Evolutionary conservation across 2,888 invertebrate genomes (phyloP).

Genomic region (Drosophila mercatorum): DNA sequence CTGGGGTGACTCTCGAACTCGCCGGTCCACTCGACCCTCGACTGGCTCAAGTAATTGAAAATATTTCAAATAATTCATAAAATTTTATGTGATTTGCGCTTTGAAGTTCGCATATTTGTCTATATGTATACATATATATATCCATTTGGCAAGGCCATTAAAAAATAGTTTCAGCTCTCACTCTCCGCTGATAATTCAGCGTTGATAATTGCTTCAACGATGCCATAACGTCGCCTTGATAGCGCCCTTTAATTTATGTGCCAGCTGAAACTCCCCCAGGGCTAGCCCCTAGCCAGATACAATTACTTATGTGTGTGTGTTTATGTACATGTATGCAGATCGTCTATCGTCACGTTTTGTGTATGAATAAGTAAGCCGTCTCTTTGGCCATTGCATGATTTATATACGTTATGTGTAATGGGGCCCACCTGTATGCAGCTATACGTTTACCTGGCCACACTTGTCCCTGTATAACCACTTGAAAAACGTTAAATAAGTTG

Average conservation of each 20-base stretch:
- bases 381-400: constrained; percentile 69
- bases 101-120: constrained; percentile 42
- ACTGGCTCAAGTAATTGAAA: constrained; percentile 69
- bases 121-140: constrained; percentile 10
- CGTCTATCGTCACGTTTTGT: constrained; percentile 20
- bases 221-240: constrained; percentile 74
- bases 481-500: constrained; percentile 79
- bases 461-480: constrained; percentile 74
- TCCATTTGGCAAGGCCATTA: constrained; percentile 56
- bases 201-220: constrained; percentile 77
- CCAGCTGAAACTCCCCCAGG: constrained; percentile 10
- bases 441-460: constrained; percentile 6
- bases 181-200: constrained; percentile 53
- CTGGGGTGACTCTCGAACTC: constrained; percentile 42
- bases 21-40: constrained; percentile 23
- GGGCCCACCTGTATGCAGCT: constrained; percentile 46
- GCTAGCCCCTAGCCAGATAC: constrained; percentile 25
- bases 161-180: constrained; percentile 57
- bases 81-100: constrained; percentile 74
- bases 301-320: constrained; percentile 16
- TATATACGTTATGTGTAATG: constrained; percentile 47
- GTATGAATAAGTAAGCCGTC: constrained; percentile 64
- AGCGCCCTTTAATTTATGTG: constrained; percentile 68
- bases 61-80: constrained; percentile 80
- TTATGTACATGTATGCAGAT: constrained; percentile 30